Conservation (phyloP, 2,888 invertebrate species). For the Muschampia plurimacula region DNA sequence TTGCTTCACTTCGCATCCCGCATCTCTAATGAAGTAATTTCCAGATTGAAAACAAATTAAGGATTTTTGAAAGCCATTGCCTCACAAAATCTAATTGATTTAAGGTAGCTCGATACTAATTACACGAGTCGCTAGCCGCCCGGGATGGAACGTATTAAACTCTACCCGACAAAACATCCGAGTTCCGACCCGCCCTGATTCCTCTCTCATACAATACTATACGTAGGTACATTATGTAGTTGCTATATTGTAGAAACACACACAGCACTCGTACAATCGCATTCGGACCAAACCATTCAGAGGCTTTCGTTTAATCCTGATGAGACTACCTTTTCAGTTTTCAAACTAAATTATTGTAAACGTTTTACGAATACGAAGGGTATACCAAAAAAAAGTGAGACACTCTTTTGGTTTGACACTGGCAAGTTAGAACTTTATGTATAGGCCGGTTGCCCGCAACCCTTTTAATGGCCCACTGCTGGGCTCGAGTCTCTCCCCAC, state of each 20-base stretch:
- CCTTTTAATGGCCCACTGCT: too few relatives aligned
- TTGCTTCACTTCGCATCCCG: background rate
- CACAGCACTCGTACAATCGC: constrained; percentile 13
- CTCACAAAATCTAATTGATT: constrained; percentile 38
- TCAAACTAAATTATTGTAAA: constrained; percentile 25
- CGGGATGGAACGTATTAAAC: constrained; percentile 60
- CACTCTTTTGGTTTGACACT: too few relatives aligned
- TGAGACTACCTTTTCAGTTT: constrained; percentile 11
- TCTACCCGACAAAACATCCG: constrained; percentile 62
- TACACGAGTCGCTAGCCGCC: constrained; percentile 25
- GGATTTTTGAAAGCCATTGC: constrained; percentile 27
- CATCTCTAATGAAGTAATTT: background rate
- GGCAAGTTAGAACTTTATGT: too few relatives aligned
- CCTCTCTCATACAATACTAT: constrained; percentile 31
- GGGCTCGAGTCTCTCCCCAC: too few relatives aligned
- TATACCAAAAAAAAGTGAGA: too few relatives aligned
- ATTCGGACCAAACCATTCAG: constrained; percentile 10
- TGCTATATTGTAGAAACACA: background rate
- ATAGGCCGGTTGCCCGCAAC: too few relatives aligned
- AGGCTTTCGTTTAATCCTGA: constrained; percentile 31
- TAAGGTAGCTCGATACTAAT: constrained; percentile 34
- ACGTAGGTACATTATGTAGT: background rate
- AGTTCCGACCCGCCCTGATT: constrained; percentile 47
- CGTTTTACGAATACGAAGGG: background rate
- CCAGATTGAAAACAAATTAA: constrained; percentile 11